Percentiles rank a stretch among this genome's conserved stretches.
These are phyloP conservation scores for Contarinia nasturtii DNA, from an alignment of 1,140 invertebrate genomes.

Conservation along the genomic window DNA sequence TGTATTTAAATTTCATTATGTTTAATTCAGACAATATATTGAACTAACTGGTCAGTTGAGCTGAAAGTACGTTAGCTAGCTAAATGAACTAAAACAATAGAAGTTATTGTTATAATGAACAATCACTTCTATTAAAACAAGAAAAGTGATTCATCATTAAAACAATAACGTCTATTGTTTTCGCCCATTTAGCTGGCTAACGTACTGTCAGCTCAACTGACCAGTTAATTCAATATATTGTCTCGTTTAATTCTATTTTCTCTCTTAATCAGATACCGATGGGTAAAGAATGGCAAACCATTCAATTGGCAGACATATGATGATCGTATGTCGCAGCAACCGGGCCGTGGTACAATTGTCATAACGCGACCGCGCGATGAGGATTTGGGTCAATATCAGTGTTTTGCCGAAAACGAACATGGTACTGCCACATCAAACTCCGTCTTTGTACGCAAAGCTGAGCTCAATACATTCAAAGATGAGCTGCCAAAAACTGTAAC, in stretches of 20 bases:
- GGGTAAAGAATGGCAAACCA: constrained; percentile 89
- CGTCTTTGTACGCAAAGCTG: constrained; percentile 86
- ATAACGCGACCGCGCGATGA: constrained; percentile 75
- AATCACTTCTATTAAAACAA: too few relatives aligned
- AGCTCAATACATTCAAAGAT: constrained; percentile 81
- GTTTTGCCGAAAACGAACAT: constrained; percentile 88
- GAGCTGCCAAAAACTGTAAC: constrained; percentile 36
- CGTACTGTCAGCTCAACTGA: too few relatives aligned
- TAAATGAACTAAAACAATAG: too few relatives aligned
- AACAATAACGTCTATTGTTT: too few relatives aligned
- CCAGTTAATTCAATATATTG: too few relatives aligned
- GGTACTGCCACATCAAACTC: constrained; percentile 87
- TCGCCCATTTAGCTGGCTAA: too few relatives aligned
- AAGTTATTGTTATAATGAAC: too few relatives aligned
- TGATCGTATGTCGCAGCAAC: constrained; percentile 81
- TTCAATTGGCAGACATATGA: constrained; percentile 83
- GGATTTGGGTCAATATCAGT: constrained; percentile 93
- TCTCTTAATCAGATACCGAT: constrained; percentile 53
- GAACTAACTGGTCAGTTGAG: too few relatives aligned
- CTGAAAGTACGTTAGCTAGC: too few relatives aligned
- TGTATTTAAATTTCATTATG: too few relatives aligned
- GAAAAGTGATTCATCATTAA: too few relatives aligned
- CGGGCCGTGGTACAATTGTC: constrained; percentile 76
- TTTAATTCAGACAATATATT: too few relatives aligned
- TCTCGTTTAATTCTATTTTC: background rate